Evolutionary conservation across 2,888 invertebrate genomes (phyloP).

Genomic region (Luperina testacea): DNA sequence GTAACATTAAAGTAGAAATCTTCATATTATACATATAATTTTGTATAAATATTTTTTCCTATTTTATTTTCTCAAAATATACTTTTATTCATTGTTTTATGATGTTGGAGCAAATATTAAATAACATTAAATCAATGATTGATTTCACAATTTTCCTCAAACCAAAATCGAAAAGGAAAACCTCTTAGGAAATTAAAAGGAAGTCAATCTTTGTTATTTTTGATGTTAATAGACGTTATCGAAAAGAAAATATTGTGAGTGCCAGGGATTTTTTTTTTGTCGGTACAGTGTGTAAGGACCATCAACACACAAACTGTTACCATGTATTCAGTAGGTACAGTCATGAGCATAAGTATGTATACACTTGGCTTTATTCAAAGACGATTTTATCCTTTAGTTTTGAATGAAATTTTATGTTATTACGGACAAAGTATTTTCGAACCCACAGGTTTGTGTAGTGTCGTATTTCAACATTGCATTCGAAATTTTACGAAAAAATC

Average conservation of each 20-base stretch:
- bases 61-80: neutral
- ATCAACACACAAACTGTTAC: neutral
- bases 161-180: neutral
- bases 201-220: neutral
- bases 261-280: neutral
- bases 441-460: too few species aligned
- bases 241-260: constrained; percentile 4
- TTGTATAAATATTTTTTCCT: too few species aligned
- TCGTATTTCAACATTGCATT: too few species aligned
- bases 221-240: neutral
- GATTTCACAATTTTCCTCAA: constrained; percentile 55
- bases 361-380: too few species aligned
- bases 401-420: too few species aligned
- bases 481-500: too few species aligned
- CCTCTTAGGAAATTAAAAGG: constrained; percentile 17
- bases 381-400: too few species aligned
- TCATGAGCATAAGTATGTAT: too few species aligned
- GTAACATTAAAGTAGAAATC: neutral
- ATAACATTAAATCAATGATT: constrained; percentile 69
- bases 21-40: neutral
- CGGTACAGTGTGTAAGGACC: neutral
- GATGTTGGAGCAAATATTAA: neutral
- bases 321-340: neutral
- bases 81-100: neutral
- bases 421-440: too few species aligned